Conservation (phyloP, 35 echinoderm and acorn worm species). For the Stichopus chloronotus region DNA sequence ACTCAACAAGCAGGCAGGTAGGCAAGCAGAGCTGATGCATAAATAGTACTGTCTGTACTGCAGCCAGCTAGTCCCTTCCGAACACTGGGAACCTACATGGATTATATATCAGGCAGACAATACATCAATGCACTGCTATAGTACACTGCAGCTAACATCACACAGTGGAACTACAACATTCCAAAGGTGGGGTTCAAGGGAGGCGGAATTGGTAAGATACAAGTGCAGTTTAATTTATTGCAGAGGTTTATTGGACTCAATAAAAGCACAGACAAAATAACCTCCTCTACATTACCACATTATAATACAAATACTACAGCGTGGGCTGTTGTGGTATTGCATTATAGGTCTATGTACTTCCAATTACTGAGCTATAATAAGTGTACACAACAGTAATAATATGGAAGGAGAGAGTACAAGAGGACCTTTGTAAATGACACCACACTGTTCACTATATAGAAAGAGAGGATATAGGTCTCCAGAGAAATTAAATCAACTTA, state of each 20-base stretch:
- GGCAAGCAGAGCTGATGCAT: too few relatives aligned
- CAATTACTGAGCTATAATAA: not conserved
- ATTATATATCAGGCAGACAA: too few relatives aligned
- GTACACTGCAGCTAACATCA: too few relatives aligned
- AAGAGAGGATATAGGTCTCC: not conserved
- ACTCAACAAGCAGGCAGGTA: too few relatives aligned
- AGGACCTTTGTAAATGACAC: not conserved
- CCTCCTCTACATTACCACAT: not conserved
- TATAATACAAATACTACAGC: not conserved
- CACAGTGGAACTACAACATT: not conserved
- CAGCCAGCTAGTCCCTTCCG: too few relatives aligned
- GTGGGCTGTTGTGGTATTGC: not conserved
- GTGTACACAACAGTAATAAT: not conserved
- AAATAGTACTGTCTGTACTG: too few relatives aligned
- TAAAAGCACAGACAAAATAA: not conserved
- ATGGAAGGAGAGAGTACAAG: not conserved
- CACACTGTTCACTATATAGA: not conserved
- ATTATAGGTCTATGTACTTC: not conserved
- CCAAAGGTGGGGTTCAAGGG: not conserved
- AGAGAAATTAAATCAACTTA: not conserved
- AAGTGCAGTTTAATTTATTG: not conserved
- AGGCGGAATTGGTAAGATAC: not conserved
- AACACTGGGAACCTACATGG: too few relatives aligned
- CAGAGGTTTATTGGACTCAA: not conserved
- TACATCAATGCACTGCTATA: too few relatives aligned